These are phyloP conservation scores for Mareca penelope DNA, from an alignment of 2,797 vertebrate genomes.

Conservation along the genomic window DNA sequence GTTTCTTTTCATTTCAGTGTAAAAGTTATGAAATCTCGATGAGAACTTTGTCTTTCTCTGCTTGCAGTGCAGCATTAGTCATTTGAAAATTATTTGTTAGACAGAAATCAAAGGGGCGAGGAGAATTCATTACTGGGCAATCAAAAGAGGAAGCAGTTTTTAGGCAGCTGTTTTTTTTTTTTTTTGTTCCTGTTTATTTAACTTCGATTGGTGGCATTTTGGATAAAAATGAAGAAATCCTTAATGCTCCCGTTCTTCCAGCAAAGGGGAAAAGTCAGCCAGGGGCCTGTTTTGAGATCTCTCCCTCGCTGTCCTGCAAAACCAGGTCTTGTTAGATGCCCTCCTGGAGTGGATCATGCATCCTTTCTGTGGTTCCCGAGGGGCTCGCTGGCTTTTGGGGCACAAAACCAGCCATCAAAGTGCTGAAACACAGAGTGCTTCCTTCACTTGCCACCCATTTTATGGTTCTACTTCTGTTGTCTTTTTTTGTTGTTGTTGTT, in stretches of 20 bases:
- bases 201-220: background rate
- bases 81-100: background rate
- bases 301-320: background rate
- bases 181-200: background rate
- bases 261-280: background rate
- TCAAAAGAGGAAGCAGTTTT: background rate
- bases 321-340: background rate
- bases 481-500: background rate
- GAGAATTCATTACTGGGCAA: background rate
- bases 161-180: background rate
- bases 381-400: rapidly evolving
- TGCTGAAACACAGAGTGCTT: background rate
- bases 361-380: background rate
- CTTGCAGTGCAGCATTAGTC: rapidly evolving
- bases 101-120: background rate
- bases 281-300: background rate
- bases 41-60: background rate
- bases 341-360: rapidly evolving
- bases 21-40: background rate
- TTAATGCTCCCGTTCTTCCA: rapidly evolving
- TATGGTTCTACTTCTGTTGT: background rate
- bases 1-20: background rate
- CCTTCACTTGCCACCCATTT: background rate
- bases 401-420: rapidly evolving
- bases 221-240: background rate